Evolutionary conservation across 2,888 invertebrate species (phyloP).

Genomic region (Mesorhabditis spiculigera): DNA sequence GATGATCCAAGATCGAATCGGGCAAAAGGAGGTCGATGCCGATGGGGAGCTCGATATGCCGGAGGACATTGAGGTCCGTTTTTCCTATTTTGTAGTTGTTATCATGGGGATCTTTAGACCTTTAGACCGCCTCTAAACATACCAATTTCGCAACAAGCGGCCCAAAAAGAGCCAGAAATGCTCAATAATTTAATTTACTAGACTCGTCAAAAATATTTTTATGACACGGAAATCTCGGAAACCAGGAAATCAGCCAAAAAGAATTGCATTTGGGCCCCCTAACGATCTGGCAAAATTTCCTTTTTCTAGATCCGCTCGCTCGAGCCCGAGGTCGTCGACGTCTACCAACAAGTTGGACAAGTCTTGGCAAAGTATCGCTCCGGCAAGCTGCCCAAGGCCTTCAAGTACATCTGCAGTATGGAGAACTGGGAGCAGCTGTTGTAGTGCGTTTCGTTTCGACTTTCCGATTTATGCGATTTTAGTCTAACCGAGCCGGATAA

Average conservation of each 20-base stretch:
- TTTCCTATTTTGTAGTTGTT: not conserved
- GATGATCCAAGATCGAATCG: slow-evolving; percentile 71
- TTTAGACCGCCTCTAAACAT: no score
- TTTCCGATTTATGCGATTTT: slow-evolving; percentile 4
- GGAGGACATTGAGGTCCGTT: slow-evolving; percentile 35
- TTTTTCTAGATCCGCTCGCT: slow-evolving; percentile 61
- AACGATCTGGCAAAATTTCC: not conserved
- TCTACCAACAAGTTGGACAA: slow-evolving; percentile 86
- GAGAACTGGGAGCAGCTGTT: slow-evolving; percentile 61
- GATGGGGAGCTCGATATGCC: slow-evolving; percentile 29
- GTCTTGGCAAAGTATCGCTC: slow-evolving; percentile 83
- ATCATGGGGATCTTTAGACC: no score
- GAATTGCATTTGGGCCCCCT: slow-evolving; percentile 21
- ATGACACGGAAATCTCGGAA: slow-evolving; percentile 23
- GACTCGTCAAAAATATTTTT: slow-evolving; percentile 31
- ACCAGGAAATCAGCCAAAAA: slow-evolving; percentile 26
- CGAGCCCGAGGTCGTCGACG: slow-evolving; percentile 74
- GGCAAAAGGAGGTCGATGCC: slow-evolving; percentile 34
- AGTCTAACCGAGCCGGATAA: slow-evolving; percentile 75
- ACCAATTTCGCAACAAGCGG: no score
- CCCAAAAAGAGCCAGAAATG: no score
- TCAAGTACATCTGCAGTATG: slow-evolving; percentile 88
- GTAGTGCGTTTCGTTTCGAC: slow-evolving; percentile 33
- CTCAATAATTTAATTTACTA: no score
- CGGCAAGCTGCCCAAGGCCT: slow-evolving; percentile 95